phyloP scores from a whole-genome alignment of 2,888 invertebrate species.

The Notodonta dromedarius region DNA sequence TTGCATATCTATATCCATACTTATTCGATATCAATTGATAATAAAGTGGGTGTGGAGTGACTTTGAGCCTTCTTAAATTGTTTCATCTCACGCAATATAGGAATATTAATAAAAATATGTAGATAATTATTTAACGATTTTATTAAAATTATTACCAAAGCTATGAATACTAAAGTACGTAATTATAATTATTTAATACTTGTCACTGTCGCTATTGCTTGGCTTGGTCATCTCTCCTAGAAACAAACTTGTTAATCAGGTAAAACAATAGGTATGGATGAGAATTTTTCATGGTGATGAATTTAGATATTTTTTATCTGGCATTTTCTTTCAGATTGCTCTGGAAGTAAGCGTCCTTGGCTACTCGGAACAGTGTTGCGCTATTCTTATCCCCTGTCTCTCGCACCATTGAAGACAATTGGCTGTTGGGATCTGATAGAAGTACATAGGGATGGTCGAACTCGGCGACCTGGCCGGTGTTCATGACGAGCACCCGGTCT shows the following conservation, averaged over 20 bases:
- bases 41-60: too few species aligned
- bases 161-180: background rate
- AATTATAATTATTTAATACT: background rate
- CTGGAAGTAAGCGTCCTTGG: constrained; percentile 72
- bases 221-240: background rate
- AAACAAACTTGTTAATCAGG: background rate
- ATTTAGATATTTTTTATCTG: constrained; percentile 40
- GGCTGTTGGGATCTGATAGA: constrained; percentile 79
- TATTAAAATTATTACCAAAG: background rate
- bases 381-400: constrained; percentile 85
- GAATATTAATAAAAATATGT: too few species aligned
- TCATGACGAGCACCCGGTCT: constrained; percentile 89
- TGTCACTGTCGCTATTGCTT: background rate
- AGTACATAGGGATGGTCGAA: constrained; percentile 86
- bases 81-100: too few species aligned
- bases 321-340: constrained; percentile 64
- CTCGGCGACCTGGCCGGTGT: constrained; percentile 85
- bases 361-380: constrained; percentile 72
- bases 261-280: background rate
- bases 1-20: too few species aligned
- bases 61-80: too few species aligned
- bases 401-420: constrained; percentile 82
- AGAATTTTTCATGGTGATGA: background rate
- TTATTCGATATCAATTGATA: too few species aligned
- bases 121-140: background rate